Base-by-base conservation (phyloP, 1,140 invertebrate species). In the Temnothorax longispinosus region DNA sequence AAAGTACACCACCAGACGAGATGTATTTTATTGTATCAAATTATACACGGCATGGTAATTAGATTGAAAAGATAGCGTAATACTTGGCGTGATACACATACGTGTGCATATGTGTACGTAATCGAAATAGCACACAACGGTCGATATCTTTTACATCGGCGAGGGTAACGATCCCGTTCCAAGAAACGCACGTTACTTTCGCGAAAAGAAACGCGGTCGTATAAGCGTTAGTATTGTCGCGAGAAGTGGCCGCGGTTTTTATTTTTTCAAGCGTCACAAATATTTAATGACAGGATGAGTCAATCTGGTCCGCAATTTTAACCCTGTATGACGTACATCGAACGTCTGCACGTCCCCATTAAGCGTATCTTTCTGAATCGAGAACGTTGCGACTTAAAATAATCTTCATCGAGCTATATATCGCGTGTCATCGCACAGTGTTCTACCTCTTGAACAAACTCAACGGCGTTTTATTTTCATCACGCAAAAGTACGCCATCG, bases 31-130 rank as follows among this genome's bases (percentile, higher is more conserved):
- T 65, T 65, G 76, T 72, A 77, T 76, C n/a, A 60, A 82, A 74
- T 82, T 65, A 35, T 81, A 32, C 76, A 50, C 27, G 38, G 32
- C 41, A 32, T 41, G 15, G 35, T 75, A 75, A 80, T 80, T 89
- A 75, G 80, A 50, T 80, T 56, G 32, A 47, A 32, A 41, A 58
- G 50, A 56, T 74, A 56, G 76, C 74, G 65, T 47, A 54, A 85
- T 32, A 69, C 81, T 47, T 86, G 69, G 80, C 80, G 80, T 60
- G 80, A 74, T 74, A 82, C 67, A 47, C 54, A 54, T 21, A 60
- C 52, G 78, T 32, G 67, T 35, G 50, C 35, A 41, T 60, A 27
- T 60, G 85, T 65, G 50, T 80, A 56, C 44, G 74, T 52, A 38
- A 38, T 32, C 21, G 58, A 56, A 78, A 76, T 54, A 60, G 27